Conservation (phyloP, 2,797 vertebrate species). For the Silurus aristotelis region DNA sequence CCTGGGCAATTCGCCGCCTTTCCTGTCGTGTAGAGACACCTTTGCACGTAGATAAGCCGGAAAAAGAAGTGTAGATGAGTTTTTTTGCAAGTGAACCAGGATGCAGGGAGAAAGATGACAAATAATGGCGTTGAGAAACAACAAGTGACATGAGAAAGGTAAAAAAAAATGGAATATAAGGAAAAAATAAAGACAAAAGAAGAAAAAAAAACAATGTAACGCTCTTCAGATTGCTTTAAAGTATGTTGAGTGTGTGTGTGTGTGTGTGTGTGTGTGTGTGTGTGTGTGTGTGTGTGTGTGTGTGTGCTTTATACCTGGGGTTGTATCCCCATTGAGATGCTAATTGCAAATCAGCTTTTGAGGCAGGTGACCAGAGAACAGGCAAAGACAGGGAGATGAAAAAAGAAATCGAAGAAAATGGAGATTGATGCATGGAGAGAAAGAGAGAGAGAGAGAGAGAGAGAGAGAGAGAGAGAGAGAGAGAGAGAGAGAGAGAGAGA, state of each 20-base stretch:
- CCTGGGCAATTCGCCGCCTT: background rate
- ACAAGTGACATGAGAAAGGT: background rate
- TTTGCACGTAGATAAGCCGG: background rate
- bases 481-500: too few relatives aligned
- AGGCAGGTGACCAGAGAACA: conserved; percentile 41
- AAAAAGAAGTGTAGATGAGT: background rate
- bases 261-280: background rate
- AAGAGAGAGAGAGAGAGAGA: too few relatives aligned
- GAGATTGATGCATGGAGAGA: background rate
- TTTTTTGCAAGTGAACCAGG: background rate
- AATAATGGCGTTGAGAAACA: background rate
- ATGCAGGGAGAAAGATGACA: background rate
- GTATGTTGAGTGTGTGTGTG: background rate
- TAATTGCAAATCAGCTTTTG: conserved; percentile 49
- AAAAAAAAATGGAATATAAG: background rate
- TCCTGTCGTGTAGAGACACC: background rate
- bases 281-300: conserved; percentile 12
- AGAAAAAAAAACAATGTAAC: background rate
- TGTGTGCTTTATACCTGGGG: conserved; percentile 15
- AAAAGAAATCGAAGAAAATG: background rate
- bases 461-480: too few relatives aligned
- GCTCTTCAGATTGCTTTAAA: background rate
- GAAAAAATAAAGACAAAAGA: background rate
- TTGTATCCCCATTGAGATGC: conserved; percentile 32
- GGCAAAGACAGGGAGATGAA: background rate